Base-by-base conservation (phyloP, 2,888 invertebrate species). In the Amiota mariae region DNA sequence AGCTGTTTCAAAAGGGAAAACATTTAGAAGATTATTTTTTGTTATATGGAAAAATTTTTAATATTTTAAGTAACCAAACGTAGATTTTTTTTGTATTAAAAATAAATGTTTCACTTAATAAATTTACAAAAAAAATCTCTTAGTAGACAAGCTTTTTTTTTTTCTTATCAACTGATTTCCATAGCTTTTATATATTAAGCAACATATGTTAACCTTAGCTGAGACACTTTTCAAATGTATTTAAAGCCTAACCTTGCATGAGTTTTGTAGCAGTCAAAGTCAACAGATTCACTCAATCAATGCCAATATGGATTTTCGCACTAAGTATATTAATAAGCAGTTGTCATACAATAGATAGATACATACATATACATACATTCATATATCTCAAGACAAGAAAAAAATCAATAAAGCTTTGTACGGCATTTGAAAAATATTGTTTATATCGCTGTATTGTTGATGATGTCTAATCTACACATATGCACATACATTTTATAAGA, bases 211-310 rank as follows among this genome's bases (percentile, higher is more conserved):
- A 36, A 36, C 36, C 36, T 72, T 72, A 73, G 70, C 77, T 75
- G 75, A 63, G 18, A 74, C 75, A 74, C 46, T 11, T 13, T 63
- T 36, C 13, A 8, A 11, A 64, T 66, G 57, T 49, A 10, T 78
- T 82, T 82, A 82, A 85, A 85, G 80, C 85, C 79, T 82, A 82
- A 83, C 83, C 84, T 84, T 85, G 83, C 77, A 71, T 36, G 75
- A 75, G 76, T 84, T 61, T 82, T 81, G 76, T 71, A 73, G 73
- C 56, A 71, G 49, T 67, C 75, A 73, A 70, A 75, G 75, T 75
- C 66, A 73, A 68, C 75, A 73, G 66, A 54, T 72, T 66, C 63
- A 71, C 72, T 59, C 49, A 36, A 63, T 63, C 63, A 63, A 36
- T 63, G 63, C n/a, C 63, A 63, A 36, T 36, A 36, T 36, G 36